A percentile compares a stretch with the other conserved stretches of the same genome.
phyloP scores from a whole-genome alignment of 1,140 invertebrate species.

The Drosophila teissieri region DNA sequence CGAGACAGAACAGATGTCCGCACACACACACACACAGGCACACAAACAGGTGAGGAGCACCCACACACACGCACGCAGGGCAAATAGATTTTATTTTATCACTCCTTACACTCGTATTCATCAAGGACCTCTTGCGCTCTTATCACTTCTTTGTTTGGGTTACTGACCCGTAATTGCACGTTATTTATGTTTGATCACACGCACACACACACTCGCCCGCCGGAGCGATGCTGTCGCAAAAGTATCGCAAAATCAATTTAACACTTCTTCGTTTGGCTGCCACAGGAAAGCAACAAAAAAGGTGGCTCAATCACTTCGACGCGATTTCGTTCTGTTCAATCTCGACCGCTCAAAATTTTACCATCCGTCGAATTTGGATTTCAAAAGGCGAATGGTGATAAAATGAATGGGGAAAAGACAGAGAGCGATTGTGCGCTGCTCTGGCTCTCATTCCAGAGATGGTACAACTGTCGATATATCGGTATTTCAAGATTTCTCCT shows the following conservation, averaged over 20 bases:
- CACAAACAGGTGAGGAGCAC: constrained; percentile 1
- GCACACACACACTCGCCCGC: constrained; percentile 17
- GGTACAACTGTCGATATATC: background rate
- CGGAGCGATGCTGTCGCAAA: constrained; percentile 18
- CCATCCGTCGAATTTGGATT: constrained; percentile 8
- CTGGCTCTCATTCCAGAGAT: background rate
- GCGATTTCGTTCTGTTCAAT: constrained; percentile 4
- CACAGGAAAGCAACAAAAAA: constrained; percentile 1
- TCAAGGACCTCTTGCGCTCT: constrained; percentile 21
- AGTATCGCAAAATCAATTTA: constrained; percentile 34
- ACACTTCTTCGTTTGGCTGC: constrained; percentile 8
- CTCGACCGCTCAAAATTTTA: constrained; percentile 3
- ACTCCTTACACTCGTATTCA: constrained; percentile 23
- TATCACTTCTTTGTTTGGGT: constrained; percentile 46
- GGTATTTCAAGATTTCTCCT: background rate
- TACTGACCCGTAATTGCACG: constrained; percentile 43
- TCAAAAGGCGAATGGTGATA: constrained; percentile 10
- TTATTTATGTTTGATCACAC: constrained; percentile 26
- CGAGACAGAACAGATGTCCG: constrained; percentile 51
- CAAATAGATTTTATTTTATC: constrained; percentile 30
- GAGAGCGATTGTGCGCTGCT: background rate
- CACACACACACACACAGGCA: background rate
- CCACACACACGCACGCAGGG: background rate
- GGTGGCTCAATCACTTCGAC: constrained; percentile 6
- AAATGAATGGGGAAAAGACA: background rate